Base-by-base conservation (phyloP, 2,888 invertebrate genomes). In the Eledone cirrhosa region DNA sequence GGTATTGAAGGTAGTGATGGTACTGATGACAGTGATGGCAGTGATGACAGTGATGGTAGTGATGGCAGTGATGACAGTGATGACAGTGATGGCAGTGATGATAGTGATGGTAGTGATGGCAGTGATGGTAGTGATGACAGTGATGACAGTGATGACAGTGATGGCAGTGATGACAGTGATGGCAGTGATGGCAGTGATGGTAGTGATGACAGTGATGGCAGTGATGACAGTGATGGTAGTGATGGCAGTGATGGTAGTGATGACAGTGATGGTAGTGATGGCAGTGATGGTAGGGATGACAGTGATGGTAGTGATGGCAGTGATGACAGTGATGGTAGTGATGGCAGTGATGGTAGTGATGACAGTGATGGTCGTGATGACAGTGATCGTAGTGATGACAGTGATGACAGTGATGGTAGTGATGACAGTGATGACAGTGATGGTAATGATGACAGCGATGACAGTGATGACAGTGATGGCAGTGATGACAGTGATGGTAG, bases 1-100 rank as follows among this genome's bases (percentile, higher is more conserved):
- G n/a, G n/a, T n/a, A n/a, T n/a, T n/a, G n/a, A n/a, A n/a, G n/a
- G n/a, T n/a, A n/a, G n/a, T n/a, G n/a, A n/a, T n/a, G n/a, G n/a
- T n/a, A n/a, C 59, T n/a, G 48, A 27, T 31, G 31, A 31, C 65
- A 59, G 27, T 78, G 48, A 75, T 59, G 59, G n/a, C n/a, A 59
- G 59, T 59, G 59, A 59, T 59, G 16, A 59, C 59, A 65, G 65
- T 29, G 31, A 33, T 48, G 65, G 31, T 22, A 31, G 48, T 31
- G 27, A 65, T 29, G 31, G 33, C 65, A 48, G 48, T 65, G 31
- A 31, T 65, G 33, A 48, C 48, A 29, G 31, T 65, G 78, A 65
- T 65, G 65, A 78, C 78, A 65, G 65, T 59, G 59, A n/a, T 59
- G 59, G n/a, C n/a, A 59, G 59, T 59, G 59, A 59, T 59, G 16